A percentile compares a stretch with the other conserved stretches of the same genome.
phyloP scores from a whole-genome alignment of 2,888 invertebrate species.

The Drosophila neonasuta region DNA sequence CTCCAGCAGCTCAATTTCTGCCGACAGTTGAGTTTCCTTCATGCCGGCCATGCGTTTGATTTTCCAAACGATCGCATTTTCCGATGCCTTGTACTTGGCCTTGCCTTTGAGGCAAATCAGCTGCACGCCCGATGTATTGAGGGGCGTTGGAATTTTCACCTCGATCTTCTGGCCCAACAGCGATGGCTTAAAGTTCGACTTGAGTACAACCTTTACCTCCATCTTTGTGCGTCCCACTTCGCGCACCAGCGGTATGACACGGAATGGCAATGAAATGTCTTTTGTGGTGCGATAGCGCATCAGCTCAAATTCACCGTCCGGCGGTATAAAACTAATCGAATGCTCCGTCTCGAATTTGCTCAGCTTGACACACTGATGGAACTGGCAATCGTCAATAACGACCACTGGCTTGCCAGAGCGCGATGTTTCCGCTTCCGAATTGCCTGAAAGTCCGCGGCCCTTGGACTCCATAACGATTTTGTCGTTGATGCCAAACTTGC shows the following conservation, averaged over 20 bases:
- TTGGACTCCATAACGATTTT: conserved; percentile 99
- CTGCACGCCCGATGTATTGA: conserved; percentile 99
- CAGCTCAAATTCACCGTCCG: conserved; percentile 99
- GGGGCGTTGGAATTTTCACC: conserved; percentile 98
- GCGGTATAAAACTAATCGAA: conserved; percentile 99
- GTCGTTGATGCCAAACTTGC: conserved; percentile 99
- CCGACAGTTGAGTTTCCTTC: conserved; percentile 99
- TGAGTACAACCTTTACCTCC: conserved; percentile 99
- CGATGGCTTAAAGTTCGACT: conserved; percentile 99
- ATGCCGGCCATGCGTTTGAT: conserved; percentile 97
- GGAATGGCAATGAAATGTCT: conserved; percentile 99
- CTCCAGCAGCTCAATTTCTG: conserved; percentile 98
- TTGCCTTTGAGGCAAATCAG: conserved; percentile 99
- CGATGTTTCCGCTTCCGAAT: conserved; percentile 89
- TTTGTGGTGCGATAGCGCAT: conserved; percentile 99
- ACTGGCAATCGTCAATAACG: conserved; percentile 99
- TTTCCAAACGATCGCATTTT: conserved; percentile 99
- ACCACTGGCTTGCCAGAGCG: conserved; percentile 98
- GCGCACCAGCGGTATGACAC: conserved; percentile 98
- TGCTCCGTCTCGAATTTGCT: conserved; percentile 99
- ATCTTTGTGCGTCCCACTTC: conserved; percentile 99
- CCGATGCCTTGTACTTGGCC: conserved; percentile 99
- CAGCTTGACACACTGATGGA: conserved; percentile 99
- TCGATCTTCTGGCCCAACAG: conserved; percentile 99
- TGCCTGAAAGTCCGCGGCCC: conserved; percentile 89